Conservation (phyloP, 1,140 invertebrate species). For the Drosophila ficusphila region DNA sequence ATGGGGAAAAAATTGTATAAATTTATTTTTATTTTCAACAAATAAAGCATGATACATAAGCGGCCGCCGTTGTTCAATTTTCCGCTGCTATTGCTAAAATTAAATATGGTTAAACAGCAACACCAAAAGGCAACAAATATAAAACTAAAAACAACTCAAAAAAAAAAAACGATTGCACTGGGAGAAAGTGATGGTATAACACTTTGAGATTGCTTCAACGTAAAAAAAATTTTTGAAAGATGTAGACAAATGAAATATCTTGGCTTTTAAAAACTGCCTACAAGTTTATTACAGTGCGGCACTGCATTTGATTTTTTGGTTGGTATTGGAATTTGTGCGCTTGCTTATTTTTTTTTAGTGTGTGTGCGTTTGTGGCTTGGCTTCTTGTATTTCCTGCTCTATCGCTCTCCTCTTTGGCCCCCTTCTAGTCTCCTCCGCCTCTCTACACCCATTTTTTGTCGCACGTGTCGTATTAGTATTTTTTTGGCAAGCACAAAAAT, state of each 20-base stretch:
- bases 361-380: slow-evolving; percentile 28
- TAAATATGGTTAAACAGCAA: slow-evolving; percentile 60
- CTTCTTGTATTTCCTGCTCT: slow-evolving; percentile 68
- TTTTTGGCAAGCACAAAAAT: background rate
- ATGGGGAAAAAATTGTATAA: slow-evolving; percentile 60
- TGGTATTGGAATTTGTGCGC: slow-evolving; percentile 31
- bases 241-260: too few relatives aligned
- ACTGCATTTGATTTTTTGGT: slow-evolving; percentile 25
- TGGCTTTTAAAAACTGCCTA: background rate
- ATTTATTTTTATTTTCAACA: slow-evolving; percentile 70
- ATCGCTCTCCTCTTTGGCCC: slow-evolving; percentile 1
- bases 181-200: background rate
- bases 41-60: slow-evolving; percentile 39
- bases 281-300: background rate
- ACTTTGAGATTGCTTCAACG: background rate
- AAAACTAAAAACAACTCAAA: slow-evolving; percentile 3
- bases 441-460: slow-evolving; percentile 16
- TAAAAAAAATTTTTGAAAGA: too few relatives aligned
- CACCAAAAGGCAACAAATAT: slow-evolving; percentile 8
- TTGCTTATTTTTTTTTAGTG: slow-evolving; percentile 8
- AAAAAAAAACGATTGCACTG: background rate
- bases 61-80: slow-evolving; percentile 62
- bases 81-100: slow-evolving; percentile 70
- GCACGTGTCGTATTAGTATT: slow-evolving; percentile 57
- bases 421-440: background rate